These are phyloP conservation scores for Arenaria interpres DNA, from an alignment of 2,113 vertebrate species.

Conservation along the genomic window DNA sequence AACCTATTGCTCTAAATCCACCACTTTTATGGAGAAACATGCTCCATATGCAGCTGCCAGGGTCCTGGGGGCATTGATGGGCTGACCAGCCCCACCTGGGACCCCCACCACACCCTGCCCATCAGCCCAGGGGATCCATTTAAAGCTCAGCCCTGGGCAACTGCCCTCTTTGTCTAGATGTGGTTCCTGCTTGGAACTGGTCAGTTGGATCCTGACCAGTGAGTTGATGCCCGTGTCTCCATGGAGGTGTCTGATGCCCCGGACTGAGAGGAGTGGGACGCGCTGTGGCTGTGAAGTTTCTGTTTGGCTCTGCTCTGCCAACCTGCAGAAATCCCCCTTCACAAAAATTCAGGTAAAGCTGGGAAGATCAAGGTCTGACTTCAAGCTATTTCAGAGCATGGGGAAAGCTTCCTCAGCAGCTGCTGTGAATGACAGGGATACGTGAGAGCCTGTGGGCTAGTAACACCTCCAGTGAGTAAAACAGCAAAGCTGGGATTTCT, in stretches of 20 bases:
- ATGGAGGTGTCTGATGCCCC: background rate
- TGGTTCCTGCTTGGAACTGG: background rate
- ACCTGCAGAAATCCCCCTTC: background rate
- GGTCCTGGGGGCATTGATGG: background rate
- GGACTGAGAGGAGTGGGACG: background rate
- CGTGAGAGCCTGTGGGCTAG: background rate
- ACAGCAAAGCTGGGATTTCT: background rate
- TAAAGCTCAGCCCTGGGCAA: background rate
- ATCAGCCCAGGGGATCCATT: background rate
- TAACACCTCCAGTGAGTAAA: background rate
- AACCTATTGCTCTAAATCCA: background rate
- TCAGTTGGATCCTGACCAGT: background rate
- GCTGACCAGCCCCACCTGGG: background rate
- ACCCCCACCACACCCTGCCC: background rate
- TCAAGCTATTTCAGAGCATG: background rate
- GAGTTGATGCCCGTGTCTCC: background rate
- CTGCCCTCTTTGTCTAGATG: fast-evolving
- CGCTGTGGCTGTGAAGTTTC: background rate
- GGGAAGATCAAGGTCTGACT: background rate
- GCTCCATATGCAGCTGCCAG: background rate
- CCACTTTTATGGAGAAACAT: background rate
- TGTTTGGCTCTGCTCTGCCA: background rate
- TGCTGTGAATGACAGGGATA: background rate
- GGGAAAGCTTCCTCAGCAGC: background rate
- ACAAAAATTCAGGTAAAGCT: background rate